A percentile compares a stretch with the other conserved stretches of the same genome.
phyloP scores from a whole-genome alignment of 2,888 invertebrate species.

The Andrena bicolor region DNA sequence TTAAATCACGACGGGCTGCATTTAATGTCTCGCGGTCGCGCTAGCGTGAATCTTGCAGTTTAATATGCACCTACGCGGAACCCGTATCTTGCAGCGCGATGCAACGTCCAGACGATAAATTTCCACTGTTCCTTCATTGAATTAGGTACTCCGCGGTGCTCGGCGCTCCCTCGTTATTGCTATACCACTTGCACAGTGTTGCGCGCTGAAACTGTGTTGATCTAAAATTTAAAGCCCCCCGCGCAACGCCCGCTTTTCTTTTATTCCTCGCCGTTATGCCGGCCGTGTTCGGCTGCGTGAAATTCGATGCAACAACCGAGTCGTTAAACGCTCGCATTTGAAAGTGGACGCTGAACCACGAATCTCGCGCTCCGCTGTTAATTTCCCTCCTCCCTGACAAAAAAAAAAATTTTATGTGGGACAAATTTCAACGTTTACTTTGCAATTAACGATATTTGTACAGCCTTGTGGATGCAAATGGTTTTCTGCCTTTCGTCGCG shows the following conservation, averaged over 20 bases:
- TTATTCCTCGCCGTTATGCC: conserved; percentile 9
- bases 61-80: conserved; percentile 23
- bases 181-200: neutral
- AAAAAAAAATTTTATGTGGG: neutral
- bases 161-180: conserved; percentile 29
- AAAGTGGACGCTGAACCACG: neutral
- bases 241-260: conserved; percentile 9
- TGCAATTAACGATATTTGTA: neutral
- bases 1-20: neutral
- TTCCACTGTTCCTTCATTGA: conserved; percentile 42
- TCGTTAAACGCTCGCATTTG: neutral
- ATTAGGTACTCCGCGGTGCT: conserved; percentile 23
- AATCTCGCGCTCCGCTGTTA: neutral
- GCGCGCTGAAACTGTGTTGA: conserved; percentile 16
- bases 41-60: conserved; percentile 3
- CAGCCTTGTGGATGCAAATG: too few relatives aligned
- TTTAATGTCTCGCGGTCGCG: neutral
- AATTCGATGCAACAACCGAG: conserved; percentile 9
- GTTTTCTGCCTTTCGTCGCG: too few relatives aligned
- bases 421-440: neutral
- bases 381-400: neutral
- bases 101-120: conserved; percentile 35
- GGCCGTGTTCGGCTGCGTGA: neutral
- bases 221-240: conserved; percentile 33
- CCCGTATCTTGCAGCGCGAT: neutral